Conservation (phyloP, 1,140 invertebrate genomes). For the Platorchestia sp. region DNA sequence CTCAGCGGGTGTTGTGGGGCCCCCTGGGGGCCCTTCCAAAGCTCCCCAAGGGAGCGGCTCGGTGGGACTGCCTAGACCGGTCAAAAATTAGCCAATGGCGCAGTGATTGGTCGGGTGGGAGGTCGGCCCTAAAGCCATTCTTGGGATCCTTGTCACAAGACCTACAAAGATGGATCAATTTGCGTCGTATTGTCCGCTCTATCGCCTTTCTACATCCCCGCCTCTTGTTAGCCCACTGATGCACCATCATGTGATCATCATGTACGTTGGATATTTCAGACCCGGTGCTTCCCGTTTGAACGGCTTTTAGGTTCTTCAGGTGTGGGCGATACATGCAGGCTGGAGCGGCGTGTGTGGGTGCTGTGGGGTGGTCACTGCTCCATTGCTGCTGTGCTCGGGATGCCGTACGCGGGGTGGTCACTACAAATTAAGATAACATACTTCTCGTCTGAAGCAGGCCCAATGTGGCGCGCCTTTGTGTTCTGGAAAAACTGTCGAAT, state of each 20-base stretch:
- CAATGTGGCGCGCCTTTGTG: not conserved
- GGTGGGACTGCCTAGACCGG: not conserved
- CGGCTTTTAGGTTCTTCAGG: not conserved
- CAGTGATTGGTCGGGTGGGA: slow-evolving; percentile 38
- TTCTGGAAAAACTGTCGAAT: not conserved
- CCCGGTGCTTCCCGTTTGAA: not conserved
- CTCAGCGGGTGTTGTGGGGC: not conserved
- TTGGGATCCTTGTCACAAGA: not conserved
- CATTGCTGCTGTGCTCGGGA: not conserved
- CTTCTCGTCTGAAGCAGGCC: not conserved
- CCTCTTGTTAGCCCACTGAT: slow-evolving; percentile 13
- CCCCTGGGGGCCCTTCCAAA: not conserved
- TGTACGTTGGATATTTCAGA: not conserved
- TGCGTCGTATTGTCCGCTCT: slow-evolving; percentile 27
- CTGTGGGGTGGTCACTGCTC: not conserved
- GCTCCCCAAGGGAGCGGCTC: slow-evolving; percentile 8
- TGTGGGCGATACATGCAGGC: not conserved
- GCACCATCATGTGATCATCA: slow-evolving; percentile 11
- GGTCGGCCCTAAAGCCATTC: slow-evolving; percentile 30
- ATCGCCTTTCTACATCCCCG: slow-evolving; percentile 20
- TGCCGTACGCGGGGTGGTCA: not conserved
- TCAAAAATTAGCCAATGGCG: slow-evolving; percentile 51
- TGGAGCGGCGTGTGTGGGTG: not conserved
- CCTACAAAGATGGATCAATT: slow-evolving; percentile 52
- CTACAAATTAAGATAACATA: not conserved